Evolutionary conservation across 2,797 vertebrate genomes (phyloP).

Genomic region (Mormyrus hasselquistii): DNA sequence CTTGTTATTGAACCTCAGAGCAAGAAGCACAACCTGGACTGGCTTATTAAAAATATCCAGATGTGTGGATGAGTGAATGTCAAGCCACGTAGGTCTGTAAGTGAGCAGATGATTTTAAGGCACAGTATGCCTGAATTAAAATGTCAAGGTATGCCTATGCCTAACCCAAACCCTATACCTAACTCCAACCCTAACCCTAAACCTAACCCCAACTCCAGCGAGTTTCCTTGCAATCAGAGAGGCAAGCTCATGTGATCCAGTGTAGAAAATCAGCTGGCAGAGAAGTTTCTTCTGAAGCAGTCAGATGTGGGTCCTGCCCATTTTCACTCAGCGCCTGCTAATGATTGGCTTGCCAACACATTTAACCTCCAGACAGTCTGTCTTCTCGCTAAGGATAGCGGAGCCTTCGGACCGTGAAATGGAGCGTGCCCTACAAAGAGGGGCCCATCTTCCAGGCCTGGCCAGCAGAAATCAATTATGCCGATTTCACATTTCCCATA

Average conservation of each 20-base stretch:
- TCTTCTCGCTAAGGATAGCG: conserved; percentile 36
- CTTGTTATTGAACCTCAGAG: neutral
- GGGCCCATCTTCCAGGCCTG: conserved; percentile 21
- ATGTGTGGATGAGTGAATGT: neutral
- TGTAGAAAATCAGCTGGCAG: neutral
- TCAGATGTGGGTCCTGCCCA: conserved; percentile 7
- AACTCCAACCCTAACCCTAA: no score
- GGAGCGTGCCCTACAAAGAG: conserved; percentile 31
- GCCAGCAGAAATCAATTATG: conserved; percentile 36
- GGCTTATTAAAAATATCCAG: conserved; percentile 2
- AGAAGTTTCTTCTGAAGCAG: conserved; percentile 4
- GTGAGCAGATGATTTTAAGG: neutral
- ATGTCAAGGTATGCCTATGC: neutral
- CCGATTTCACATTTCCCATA: conserved; percentile 22
- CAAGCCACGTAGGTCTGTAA: neutral
- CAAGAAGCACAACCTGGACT: neutral
- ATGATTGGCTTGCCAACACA: conserved; percentile 35
- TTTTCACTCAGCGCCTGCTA: conserved; percentile 31
- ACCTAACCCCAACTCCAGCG: no score
- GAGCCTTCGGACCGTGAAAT: conserved; percentile 39
- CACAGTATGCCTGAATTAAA: neutral
- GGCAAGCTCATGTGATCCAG: neutral
- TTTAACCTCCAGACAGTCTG: conserved; percentile 38
- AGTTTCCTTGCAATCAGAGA: neutral
- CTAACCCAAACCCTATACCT: neutral